Percentiles rank a stretch among this genome's conserved stretches.
Conservation (phyloP, 2,113 vertebrate species). For the Notarius lentiginosus region DNA sequence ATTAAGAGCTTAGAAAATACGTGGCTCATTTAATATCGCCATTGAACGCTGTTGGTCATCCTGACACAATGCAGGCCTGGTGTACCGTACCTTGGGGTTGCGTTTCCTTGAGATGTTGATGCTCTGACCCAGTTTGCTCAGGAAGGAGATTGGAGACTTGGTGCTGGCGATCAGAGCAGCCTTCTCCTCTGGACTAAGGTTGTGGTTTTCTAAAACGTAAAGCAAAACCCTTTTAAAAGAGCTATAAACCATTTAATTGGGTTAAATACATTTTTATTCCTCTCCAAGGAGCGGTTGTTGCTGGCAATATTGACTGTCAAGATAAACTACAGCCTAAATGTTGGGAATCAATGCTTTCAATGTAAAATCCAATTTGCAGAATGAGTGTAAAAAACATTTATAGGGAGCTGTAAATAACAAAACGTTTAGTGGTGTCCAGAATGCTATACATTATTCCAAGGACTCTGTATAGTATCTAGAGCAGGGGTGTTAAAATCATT, state of each 20-base stretch:
- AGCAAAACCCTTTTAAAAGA: neutral
- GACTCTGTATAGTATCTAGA: neutral
- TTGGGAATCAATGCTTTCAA: neutral
- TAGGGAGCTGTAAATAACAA: neutral
- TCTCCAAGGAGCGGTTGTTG: neutral
- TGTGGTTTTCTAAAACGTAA: constrained; percentile 78
- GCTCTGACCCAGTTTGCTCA: constrained; percentile 95
- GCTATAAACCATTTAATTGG: neutral
- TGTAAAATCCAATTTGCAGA: neutral
- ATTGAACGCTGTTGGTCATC: neutral
- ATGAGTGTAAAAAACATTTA: neutral
- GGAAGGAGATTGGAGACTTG: constrained; percentile 96
- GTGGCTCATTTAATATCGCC: neutral
- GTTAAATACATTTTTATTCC: neutral
- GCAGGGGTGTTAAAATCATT: no score
- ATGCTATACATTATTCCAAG: neutral
- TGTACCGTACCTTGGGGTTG: constrained; percentile 82
- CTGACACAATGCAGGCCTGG: neutral
- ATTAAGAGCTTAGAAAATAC: neutral
- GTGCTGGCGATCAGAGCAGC: constrained; percentile 86
- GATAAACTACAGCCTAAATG: neutral
- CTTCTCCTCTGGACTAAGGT: constrained; percentile 89
- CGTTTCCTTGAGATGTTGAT: constrained; percentile 95
- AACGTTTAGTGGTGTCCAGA: neutral
- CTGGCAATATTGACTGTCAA: neutral